Conservation (phyloP, 2,888 invertebrate genomes). For the Aphrophora alni region DNA sequence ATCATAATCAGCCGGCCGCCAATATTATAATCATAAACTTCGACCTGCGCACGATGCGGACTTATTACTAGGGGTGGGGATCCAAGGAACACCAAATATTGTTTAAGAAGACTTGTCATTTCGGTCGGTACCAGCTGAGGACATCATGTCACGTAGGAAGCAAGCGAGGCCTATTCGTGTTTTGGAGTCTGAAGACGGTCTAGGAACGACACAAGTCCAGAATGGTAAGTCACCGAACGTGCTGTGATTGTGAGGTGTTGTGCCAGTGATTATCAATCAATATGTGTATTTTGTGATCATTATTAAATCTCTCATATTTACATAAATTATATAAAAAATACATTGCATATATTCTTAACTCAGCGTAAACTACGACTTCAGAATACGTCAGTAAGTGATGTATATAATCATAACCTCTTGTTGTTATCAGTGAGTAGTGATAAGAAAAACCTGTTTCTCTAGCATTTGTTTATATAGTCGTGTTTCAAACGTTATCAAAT, state of each 20-base stretch:
- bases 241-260: conserved; percentile 28
- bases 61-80: not conserved
- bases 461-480: not conserved
- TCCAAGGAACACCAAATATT: conserved; percentile 19
- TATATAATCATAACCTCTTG: not conserved
- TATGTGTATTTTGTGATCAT: conserved; percentile 4
- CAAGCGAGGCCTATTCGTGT: conserved; percentile 63
- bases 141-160: conserved; percentile 62
- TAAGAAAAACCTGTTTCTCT: not conserved
- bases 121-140: conserved; percentile 31
- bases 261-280: too few species aligned
- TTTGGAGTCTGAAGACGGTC: conserved; percentile 60
- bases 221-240: conserved; percentile 44
- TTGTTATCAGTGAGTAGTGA: not conserved
- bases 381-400: not conserved
- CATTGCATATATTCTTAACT: not conserved
- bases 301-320: not conserved
- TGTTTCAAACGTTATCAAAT: not conserved
- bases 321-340: not conserved
- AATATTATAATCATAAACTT: conserved; percentile 12
- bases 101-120: conserved; percentile 15
- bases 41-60: conserved; percentile 17
- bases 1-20: conserved; percentile 16
- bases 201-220: conserved; percentile 22
- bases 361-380: not conserved